Evolutionary conservation across 1,140 invertebrate species (phyloP).

Genomic region (Ostrea denselamellosa): DNA sequence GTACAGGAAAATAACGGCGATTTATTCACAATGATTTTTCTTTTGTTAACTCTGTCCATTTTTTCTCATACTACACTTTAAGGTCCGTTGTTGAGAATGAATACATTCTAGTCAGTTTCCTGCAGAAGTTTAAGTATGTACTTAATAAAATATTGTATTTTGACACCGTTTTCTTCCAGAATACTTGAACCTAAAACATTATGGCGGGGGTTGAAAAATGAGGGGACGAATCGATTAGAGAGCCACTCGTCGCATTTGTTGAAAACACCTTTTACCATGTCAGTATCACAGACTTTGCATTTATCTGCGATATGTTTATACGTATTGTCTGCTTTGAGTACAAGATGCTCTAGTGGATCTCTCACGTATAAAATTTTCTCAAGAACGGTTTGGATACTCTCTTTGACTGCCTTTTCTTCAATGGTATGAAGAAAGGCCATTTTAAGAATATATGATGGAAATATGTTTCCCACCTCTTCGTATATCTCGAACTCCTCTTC

Average conservation of each 20-base stretch:
- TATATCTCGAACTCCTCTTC: neutral
- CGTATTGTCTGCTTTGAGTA: neutral
- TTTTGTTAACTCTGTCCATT: too few relatives aligned
- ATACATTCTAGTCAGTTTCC: neutral
- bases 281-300: slow-evolving; percentile 19
- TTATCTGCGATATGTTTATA: neutral
- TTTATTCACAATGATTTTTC: too few relatives aligned
- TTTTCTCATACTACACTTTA: too few relatives aligned
- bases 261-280: slow-evolving; percentile 28
- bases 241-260: slow-evolving; percentile 26
- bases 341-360: slow-evolving; percentile 17
- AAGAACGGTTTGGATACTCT: slow-evolving; percentile 21
- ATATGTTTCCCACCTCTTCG: neutral
- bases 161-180: slow-evolving; percentile 7
- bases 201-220: slow-evolving; percentile 45
- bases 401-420: slow-evolving; percentile 34
- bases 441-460: slow-evolving; percentile 50
- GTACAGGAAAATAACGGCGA: too few relatives aligned
- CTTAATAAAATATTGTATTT: slow-evolving; percentile 7
- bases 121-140: slow-evolving; percentile 33
- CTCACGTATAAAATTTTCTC: neutral
- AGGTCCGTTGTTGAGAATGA: too few relatives aligned
- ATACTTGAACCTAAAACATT: slow-evolving; percentile 42
- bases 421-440: slow-evolving; percentile 44
- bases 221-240: slow-evolving; percentile 19